phyloP scores from a whole-genome alignment of 2,797 vertebrate species.

The Acrossocheilus wenchowensis region DNA sequence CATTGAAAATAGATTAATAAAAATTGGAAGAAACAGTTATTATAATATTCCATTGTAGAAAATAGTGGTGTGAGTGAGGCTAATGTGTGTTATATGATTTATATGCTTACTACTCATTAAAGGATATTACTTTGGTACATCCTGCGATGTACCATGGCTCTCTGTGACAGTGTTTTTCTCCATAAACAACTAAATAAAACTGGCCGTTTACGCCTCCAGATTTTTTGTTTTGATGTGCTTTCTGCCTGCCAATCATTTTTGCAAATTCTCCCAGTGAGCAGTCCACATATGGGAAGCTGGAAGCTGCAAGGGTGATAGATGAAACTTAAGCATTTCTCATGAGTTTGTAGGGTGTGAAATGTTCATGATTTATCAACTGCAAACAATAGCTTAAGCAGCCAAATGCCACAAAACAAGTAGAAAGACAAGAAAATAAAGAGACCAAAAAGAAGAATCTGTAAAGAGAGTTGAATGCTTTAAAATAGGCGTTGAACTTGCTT shows the following conservation, averaged over 20 bases:
- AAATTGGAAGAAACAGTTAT: neutral
- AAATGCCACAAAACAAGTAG: neutral
- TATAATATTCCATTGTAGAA: neutral
- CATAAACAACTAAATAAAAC: neutral
- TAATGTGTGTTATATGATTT: neutral
- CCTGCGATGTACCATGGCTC: neutral
- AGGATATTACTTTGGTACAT: neutral
- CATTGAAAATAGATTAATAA: neutral
- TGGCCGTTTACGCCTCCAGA: neutral
- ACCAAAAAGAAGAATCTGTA: neutral
- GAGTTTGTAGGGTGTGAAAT: slow-evolving; percentile 1
- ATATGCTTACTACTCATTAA: neutral
- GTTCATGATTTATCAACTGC: neutral
- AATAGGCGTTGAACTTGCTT: neutral
- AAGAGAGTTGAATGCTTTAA: neutral
- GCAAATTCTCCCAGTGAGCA: neutral
- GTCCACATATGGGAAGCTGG: neutral
- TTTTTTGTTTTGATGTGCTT: neutral
- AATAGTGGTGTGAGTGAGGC: neutral
- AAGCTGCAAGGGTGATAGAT: neutral
- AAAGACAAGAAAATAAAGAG: neutral
- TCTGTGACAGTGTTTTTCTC: neutral
- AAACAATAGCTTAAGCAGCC: neutral
- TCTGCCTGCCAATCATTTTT: neutral
- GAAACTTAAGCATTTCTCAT: neutral